Evolutionary conservation across 1,140 invertebrate genomes (phyloP), one percentile per base, ranked within the genome.

Genomic region (Cataglyphis hispanica): DNA sequence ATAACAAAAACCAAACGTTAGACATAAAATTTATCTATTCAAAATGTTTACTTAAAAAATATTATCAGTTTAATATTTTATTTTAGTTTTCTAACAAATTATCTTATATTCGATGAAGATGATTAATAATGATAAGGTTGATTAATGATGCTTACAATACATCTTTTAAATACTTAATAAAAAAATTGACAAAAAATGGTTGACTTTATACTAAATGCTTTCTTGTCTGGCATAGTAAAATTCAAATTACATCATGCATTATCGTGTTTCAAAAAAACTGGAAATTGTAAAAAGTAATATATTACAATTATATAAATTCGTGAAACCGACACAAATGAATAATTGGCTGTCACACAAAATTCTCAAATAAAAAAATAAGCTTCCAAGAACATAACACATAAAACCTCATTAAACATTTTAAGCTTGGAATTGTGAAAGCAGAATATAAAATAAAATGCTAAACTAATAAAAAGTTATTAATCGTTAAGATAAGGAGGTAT

Each of bases 71-170:
- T 53, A 8, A 13, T 46, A 22, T 58, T 19, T 50, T 5, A 46
- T 70, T 56, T 37, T 25, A 25, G 4, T 37, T 11, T 37, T 60
- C 46, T 50, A 50, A 16, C 10, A 1, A 50, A 16, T 72, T 69
- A 69, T 69, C 67, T 69, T 31, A n/a, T n/a, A 56, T 72, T 72
- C 7, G 46, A 56, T 34, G 16, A 74, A 74, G 1, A 11, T 72
- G 7, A 70, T 31, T 8, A 22, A 56, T 4, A 5, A n/a, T 34
- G 69, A n/a, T n/a, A n/a, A n/a, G n/a, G n/a, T 19, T 72, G 7
- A 70, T 31, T 8, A 22, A 56, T 4, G 19, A n/a, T 34, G 69
- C 22, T 58, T 27, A 69, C 11, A 5, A 58, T 74, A 43, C 1
- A 19, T 2, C 19, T 56, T 40, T 40, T 11, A 2, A 31, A 3